Evolutionary conservation across 2,113 vertebrate species (phyloP), one percentile per base, ranked within the genome.

Genomic region (Chaetura pelagica): DNA sequence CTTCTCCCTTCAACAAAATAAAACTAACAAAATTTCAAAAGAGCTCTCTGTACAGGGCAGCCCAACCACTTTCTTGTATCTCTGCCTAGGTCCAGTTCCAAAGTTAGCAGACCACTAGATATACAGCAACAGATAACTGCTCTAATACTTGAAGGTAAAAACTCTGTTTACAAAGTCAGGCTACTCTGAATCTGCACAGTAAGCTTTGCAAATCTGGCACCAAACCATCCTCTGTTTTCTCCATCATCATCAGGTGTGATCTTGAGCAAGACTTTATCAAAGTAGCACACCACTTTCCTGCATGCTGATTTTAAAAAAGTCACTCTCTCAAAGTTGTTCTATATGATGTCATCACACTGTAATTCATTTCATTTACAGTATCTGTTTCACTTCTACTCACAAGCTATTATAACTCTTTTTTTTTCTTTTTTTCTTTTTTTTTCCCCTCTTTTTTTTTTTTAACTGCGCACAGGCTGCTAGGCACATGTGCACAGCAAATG

Each of bases 401-500:
- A 97, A 97, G 97, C 97, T 98, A 97, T 97, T 97, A 96, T 98
- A 98, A 97, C 92, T 98, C 91, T 78, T 44, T 89, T 95, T 95
- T 90, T 95, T 48, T 48, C 20, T 46, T 92, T 94, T 96, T 96
- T 96, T 48, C 20, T 12, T 46, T 46, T 46, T 46, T 90, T 93
- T 93, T 96, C 44, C 85, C 95, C 95, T 90, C 95, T 92, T 12
- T 46, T 46, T 46, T 46, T 90, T 93, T 93, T 96, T 96, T 96
- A 96, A 98, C 96, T 95, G 97, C 87, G 63, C 96, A 97, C 98
- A 98, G 97, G 96, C 98, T 98, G 98, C 97, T 98, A 98, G 97
- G 98, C 96, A 98, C 98, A 98, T 98, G 98, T 98, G 98, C 97
- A 93, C 90, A 92, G 98, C 97, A 98, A 98, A 98, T 98, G 98